Evolutionary conservation across 1,140 invertebrate species (phyloP), one percentile per base, ranked within the genome.

Genomic region (Solenopsis invicta): DNA sequence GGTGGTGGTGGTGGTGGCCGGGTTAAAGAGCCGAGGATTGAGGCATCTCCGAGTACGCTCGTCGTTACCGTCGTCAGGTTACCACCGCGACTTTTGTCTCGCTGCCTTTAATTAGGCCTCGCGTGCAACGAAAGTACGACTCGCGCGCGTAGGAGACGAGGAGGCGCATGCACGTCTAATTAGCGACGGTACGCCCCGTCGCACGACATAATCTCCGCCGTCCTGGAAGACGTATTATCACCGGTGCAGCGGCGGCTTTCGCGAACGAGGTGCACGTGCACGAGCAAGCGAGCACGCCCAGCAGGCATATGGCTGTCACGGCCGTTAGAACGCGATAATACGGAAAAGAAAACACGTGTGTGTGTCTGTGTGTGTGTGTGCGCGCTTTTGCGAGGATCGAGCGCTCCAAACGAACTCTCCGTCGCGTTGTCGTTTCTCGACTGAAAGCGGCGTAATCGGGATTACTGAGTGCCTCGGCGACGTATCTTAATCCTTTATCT

Each of bases 101-200:
- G 24, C 29, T 52, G 67, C 45, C 62, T 29, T 67, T 67, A 80
- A 67, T 80, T 67, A 78, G 61, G 52, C 45, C 45, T 67, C 61
- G 48, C 45, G n/a, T 67, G 76, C 76, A 67, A 80, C 67, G 67
- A 80, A 80, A 80, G 62, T 67, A 37, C 76, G 24, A 75, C 34
- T 37, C 37, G 76, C 72, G 76, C 72, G 52, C 34, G 24, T 48
- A 77, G 61, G 61, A 41, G 45, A 37, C 59, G 41, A 13, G 76
- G 64, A 45, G 62, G 62, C 77, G 77, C 77, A 52, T 66, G 29
- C 29, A 29, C 29, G 77, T 69, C 48, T 69, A 80, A 80, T 80
- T 80, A 80, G 62, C 76, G 48, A 67, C 61, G 61, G 45, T 78
- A 78, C 45, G 76, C n/a, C 48, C 29, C 62, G 77, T 80, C 77